Base-by-base conservation (phyloP, 2,797 vertebrate genomes). In the Enteromius argenteus region DNA sequence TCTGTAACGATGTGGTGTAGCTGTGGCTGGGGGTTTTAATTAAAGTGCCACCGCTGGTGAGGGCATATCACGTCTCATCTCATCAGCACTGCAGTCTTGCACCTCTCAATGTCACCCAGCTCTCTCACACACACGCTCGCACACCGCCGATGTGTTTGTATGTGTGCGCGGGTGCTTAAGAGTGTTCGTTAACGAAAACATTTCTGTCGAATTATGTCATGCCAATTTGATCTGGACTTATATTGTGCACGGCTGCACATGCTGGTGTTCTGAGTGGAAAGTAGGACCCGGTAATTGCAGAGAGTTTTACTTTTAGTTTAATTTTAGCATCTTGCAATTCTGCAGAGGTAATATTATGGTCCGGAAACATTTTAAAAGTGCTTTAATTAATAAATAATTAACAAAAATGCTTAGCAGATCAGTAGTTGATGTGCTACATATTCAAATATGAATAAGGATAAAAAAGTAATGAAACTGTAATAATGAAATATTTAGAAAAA, bases 1-100 rank as follows among this genome's bases (percentile, higher is more conserved):
- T 88, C 84, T 85, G 82, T 91, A 92, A 91, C 92, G 91, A 91
- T 88, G 92, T 91, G 90, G 89, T 90, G 89, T 86, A 85, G 90
- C 90, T 88, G 89, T 85, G 85, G 77, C 86, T 89, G 79, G 71
- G 80, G 86, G 85, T 90, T 91, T 91, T 91, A 91, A 91, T 91
- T 91, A 89, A 91, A 89, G 84, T 89, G 87, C 87, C 89, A 88
- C 85, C 83, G 84, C 81, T 87, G 89, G 87, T 88, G 85, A 87
- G 88, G 89, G 89, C 88, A 89, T 85, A 90, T 91, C 88, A 87
- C 85, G 81, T 89, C 87, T 89, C 89, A 89, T 90, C 86, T 90
- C 87, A 88, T 90, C 89, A 88, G 86, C 81, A 39, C 87, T 85
- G 85, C 85, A 85, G 87, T 78, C 74, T 84, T 84, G 74, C 82